Evolutionary conservation across 2,797 vertebrate species (phyloP).

Genomic region (Xyrichtys novacula): DNA sequence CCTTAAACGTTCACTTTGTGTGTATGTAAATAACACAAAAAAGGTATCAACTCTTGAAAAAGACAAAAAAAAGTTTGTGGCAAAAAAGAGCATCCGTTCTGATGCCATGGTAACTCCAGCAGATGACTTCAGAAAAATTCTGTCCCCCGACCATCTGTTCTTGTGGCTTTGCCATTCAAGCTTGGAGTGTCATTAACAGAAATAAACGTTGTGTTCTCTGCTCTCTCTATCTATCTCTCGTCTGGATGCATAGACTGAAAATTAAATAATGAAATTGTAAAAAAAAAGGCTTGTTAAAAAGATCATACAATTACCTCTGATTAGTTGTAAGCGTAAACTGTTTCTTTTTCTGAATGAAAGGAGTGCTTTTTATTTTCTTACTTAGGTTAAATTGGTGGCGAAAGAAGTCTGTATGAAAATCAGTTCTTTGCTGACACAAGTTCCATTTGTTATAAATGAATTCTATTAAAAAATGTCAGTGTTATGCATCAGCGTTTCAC

Average conservation of each 20-base stretch:
- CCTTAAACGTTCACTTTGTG: conserved; percentile 91
- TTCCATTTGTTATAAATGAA: conserved; percentile 99
- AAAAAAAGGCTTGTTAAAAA: conserved; percentile 95
- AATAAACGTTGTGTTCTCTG: conserved; percentile 99
- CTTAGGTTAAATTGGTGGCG: conserved; percentile 99
- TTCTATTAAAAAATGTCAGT: conserved; percentile 99
- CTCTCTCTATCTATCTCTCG: conserved; percentile 93
- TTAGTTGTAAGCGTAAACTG: conserved; percentile 99
- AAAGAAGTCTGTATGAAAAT: conserved; percentile 99
- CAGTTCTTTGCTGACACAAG: conserved; percentile 99
- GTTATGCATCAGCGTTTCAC: conserved; percentile 94
- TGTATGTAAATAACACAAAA: conserved; percentile 96
- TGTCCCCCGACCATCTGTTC: conserved; percentile 92
- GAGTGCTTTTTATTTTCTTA: conserved; percentile 99
- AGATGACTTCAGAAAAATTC: conserved; percentile 90
- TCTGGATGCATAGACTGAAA: conserved; percentile 99
- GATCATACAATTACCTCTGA: conserved; percentile 99
- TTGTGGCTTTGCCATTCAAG: conserved; percentile 95
- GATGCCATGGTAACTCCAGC: conserved; percentile 93
- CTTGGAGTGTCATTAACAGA: conserved; percentile 98
- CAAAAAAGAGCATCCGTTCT: conserved; percentile 83
- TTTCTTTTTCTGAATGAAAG: conserved; percentile 98
- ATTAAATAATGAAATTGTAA: conserved; percentile 91
- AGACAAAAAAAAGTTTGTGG: conserved; percentile 81
- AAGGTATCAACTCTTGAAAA: conserved; percentile 83